Base-by-base conservation (phyloP, 2,113 vertebrate species). In the Alectura lathami region DNA sequence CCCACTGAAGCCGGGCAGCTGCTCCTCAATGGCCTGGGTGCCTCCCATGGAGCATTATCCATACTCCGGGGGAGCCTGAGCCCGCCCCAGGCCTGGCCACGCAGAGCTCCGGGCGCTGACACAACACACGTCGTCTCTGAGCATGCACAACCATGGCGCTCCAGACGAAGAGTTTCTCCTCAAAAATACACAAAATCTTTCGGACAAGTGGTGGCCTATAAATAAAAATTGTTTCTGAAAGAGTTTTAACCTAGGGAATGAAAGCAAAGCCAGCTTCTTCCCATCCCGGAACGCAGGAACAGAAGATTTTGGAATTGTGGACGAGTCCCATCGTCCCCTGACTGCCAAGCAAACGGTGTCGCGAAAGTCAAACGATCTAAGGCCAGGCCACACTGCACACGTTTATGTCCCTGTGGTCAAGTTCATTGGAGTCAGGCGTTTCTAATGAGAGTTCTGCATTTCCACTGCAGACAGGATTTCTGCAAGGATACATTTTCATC, bases 331-430 rank as follows among this genome's bases (percentile, higher is more conserved):
- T 26, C 9, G 32, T 14, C 47, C 63, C 16, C 13, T 17, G 24
- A 36, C 3, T 1, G 36, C 36, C 4, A 2, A 7, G 0, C 40
- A 18, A 11, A 32, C 3, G 3, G 29, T 14, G 13, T n/a, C 17
- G 20, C 67, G 20, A 17, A 32, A 64, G 34, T 36, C 45, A 17
- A 30, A 30, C 0, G 2, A 27, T 17, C 6, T 10, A 26, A 43
- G 59, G 26, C 36, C 56, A 40, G 38, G 40, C 27, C 36, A 15
- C 3, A 3, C 23, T 1, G 18, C 40, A 26, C 5, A 16, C 5
- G 0, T 26, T 26, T 67, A 32, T 88, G 69, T 56, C 74, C 34
- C 56, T 20, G 7, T 3, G n/a, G 68, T 42, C 18, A 29, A 16
- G 15, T n/a, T 26, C n/a, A 8, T 1, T 1, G 7, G 26, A 32